Evolutionary conservation across 2,888 invertebrate genomes (phyloP), one percentile per base, ranked within the genome.

Genomic region (Heliconius cydno): DNA sequence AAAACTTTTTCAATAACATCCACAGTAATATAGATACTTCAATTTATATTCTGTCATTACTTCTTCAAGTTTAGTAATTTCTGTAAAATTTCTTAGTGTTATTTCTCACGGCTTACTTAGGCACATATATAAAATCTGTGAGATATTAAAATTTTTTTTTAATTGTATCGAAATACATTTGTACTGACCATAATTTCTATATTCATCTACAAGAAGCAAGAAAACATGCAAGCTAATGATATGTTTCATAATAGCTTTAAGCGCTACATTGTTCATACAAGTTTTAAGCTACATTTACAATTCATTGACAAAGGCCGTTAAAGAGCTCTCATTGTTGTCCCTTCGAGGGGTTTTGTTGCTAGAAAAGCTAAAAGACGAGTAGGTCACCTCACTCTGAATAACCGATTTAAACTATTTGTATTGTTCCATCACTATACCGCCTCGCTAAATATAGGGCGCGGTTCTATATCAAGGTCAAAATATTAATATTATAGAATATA

Each of bases 1-100:
- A 70, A 34, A 82, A 81, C 78, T 82, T 82, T 80, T 79, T 79
- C 81, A 77, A 79, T 81, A 80, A 78, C 76, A 71, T 74, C 76
- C 38, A 1, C 30, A 30, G n/a, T 74, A 79, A 66, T 66, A 74
- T 28, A 60, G 70, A 38, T 15, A 46, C n/a, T 79, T 73, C 76
- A 25, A 74, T 70, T 38, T 57, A 74, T 79, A 60, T 72, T 77
- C 67, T 72, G 52, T 81, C 66, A 75, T 76, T 67, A 71, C 41
- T 79, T 76, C 66, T 71, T 72, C 68, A 72, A 28, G 30, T 57
- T 52, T 57, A 72, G 52, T 28, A 12, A 38, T 68, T 38, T n/a
- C 6, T 15, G 15, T 12, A 25, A 13, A 19, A 67, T 34, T 34
- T 67, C 9, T 34, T 67, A 22, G 67, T 9, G 10, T 0, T 30